Evolutionary conservation across 2,797 vertebrate species (phyloP).

Genomic region (Acanthis flammea): DNA sequence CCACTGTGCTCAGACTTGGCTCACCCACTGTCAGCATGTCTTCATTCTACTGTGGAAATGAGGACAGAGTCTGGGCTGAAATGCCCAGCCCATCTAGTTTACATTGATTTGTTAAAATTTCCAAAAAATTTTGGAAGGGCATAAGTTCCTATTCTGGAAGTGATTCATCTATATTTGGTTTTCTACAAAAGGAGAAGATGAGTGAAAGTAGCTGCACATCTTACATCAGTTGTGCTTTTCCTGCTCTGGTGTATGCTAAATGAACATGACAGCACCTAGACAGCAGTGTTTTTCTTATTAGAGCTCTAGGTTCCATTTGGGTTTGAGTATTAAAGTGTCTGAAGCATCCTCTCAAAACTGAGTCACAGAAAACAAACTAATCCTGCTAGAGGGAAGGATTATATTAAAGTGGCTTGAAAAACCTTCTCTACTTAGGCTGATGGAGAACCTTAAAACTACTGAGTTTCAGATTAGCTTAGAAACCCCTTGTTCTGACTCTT

Average conservation of each 20-base stretch:
- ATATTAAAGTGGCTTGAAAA: background rate
- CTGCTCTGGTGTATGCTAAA: background rate
- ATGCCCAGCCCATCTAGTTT: background rate
- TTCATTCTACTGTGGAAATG: background rate
- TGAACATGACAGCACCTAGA: background rate
- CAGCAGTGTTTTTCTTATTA: background rate
- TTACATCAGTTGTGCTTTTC: background rate
- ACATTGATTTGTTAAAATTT: background rate
- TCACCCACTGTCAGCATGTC: background rate
- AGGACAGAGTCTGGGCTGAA: background rate
- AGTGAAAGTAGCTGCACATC: background rate
- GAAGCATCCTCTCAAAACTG: background rate
- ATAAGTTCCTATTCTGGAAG: background rate
- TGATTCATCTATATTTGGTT: background rate
- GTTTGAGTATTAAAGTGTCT: background rate
- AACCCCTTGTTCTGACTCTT: background rate
- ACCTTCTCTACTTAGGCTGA: background rate
- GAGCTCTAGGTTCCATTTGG: background rate
- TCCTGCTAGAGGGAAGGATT: background rate
- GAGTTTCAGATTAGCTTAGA: background rate
- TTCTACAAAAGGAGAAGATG: background rate
- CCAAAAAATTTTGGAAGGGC: background rate
- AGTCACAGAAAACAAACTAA: background rate
- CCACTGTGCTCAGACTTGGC: background rate
- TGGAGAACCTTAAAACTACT: background rate